Evolutionary conservation across 2,888 invertebrate species (phyloP).

Genomic region (Callyntrura sp.): DNA sequence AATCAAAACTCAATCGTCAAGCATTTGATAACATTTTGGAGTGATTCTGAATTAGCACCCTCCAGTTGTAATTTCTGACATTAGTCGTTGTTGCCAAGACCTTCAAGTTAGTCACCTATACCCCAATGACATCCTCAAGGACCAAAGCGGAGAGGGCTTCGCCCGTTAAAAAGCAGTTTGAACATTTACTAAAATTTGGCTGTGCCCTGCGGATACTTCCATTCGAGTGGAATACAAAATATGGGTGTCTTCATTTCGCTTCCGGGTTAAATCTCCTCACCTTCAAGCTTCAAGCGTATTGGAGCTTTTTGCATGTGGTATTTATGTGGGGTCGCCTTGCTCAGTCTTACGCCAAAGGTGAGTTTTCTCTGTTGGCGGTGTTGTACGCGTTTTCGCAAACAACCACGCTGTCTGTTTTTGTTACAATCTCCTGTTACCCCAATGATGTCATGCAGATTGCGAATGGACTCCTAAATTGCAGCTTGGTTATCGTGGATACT

Average conservation of each 20-base stretch:
- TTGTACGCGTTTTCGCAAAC: not conserved
- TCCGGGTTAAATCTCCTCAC: not conserved
- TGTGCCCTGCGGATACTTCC: not conserved
- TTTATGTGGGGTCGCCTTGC: not conserved
- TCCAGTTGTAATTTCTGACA: too few species aligned
- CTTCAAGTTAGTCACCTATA: too few species aligned
- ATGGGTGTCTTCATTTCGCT: not conserved
- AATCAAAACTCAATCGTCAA: too few species aligned
- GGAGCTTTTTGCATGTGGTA: not conserved
- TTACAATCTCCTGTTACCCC: not conserved
- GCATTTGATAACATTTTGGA: too few species aligned
- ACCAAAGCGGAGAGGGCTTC: too few species aligned
- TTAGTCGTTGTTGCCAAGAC: too few species aligned
- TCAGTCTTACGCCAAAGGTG: not conserved
- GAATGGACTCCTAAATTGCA: not conserved
- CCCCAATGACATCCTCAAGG: too few species aligned
- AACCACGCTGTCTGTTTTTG: not conserved
- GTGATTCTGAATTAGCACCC: too few species aligned
- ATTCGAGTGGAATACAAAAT: not conserved
- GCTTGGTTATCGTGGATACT: not conserved
- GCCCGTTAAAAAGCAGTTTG: too few species aligned
- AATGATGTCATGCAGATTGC: not conserved
- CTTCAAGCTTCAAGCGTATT: not conserved
- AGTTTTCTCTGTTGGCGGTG: not conserved
- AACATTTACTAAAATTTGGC: conserved; percentile 84